These are phyloP conservation scores for Donacobius atricapilla DNA, from an alignment of 2,113 vertebrate species.

Conservation along the genomic window DNA sequence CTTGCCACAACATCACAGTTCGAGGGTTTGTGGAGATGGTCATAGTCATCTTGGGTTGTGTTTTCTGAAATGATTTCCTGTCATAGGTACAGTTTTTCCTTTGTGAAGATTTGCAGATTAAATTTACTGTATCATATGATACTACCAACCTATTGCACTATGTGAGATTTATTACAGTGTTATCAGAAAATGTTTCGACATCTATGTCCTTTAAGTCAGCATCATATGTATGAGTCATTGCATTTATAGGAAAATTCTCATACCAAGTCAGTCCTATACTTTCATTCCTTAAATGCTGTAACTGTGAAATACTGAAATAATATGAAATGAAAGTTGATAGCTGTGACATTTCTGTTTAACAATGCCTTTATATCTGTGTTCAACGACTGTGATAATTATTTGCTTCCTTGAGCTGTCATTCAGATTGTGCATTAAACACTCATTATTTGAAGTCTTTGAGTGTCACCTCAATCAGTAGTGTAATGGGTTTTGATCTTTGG, in stretches of 20 bases:
- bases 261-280: not conserved
- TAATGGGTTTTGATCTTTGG: not conserved
- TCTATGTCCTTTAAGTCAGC: not conserved
- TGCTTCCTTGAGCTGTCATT: slow-evolving; percentile 5
- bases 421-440: not conserved
- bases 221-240: not conserved
- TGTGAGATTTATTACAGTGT: not conserved
- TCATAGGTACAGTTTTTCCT: not conserved
- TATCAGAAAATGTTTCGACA: not conserved
- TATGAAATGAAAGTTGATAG: not conserved
- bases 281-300: not conserved
- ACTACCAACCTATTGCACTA: not conserved
- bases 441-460: not conserved
- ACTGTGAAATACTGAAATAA: not conserved
- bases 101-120: not conserved
- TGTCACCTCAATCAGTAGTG: not conserved
- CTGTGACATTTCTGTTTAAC: not conserved
- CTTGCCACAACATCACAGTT: not conserved
- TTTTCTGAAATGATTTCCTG: not conserved
- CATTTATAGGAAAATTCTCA: not conserved
- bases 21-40: not conserved
- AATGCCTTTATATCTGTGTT: not conserved
- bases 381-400: not conserved
- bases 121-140: accelerated
- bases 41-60: not conserved